Evolutionary conservation across 1,140 invertebrate species (phyloP), one percentile per base, ranked within the genome.

Genomic region (Caligus rogercresseyi): DNA sequence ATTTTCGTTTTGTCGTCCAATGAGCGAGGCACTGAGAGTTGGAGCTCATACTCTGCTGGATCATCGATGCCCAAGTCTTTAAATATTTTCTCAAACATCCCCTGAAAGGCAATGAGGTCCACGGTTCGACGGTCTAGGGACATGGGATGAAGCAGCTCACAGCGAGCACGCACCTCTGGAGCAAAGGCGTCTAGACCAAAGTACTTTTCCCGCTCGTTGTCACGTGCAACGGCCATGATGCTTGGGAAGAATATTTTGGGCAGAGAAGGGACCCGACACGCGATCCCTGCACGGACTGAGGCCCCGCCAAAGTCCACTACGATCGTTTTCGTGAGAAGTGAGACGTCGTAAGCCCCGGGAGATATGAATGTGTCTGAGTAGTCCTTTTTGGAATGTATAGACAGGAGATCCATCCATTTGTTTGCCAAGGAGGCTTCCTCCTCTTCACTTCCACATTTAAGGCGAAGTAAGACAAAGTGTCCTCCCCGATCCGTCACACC

Each of bases 211-310:
- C 65, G 59, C 25, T 71, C 70, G 52, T 69, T 73, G 3, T 72
- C 71, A 51, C 74, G 70, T 53, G 75, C 69, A n/a, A 74, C 71
- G 23, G 77, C 77, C 62, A 76, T 76, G 25, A 80, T 73, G 64
- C 77, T 73, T 15, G 79, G 79, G 69, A 82, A 79, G 71, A 81
- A 82, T 52, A 79, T 20, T 64, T 76, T 70, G 19, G 80, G 80
- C 53, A 81, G 69, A 16, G 77, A 74, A 7, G 79, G 77, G 78
- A 68, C 20, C 64, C 75, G 70, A 16, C 77, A 76, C 4, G 81
- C 71, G 55, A 81, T 71, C 23, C 80, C 80, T 20, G 79, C 80
- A 68, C 80, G 69, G 21, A 81, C 73, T 13, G 77, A 78, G 67
- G 74, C 74, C 18, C 78, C 78, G 3, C 80, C 80, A 25, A 82